Base-by-base conservation (phyloP, 2,888 invertebrate species). In the Blomia tropicalis region DNA sequence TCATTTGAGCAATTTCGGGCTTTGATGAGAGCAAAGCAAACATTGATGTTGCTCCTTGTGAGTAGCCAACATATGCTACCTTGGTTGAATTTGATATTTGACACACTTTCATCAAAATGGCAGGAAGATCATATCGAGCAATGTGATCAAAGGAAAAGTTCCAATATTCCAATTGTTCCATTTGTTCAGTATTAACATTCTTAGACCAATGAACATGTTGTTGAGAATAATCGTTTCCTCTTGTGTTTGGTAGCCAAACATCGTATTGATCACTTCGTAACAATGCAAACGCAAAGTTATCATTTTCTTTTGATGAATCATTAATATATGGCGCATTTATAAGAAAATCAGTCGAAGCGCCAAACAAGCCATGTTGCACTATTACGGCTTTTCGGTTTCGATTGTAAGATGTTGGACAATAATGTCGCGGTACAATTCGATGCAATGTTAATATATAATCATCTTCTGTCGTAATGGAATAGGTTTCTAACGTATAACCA, bases 1-100 rank as follows among this genome's bases (percentile, higher is more conserved):
- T 51, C 1, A 54, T 19, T 4, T 59, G 14, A 17, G 58, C n/a
- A 60, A 69, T 69, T 41, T 68, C 69, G 0, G 68, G 67, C n/a
- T 62, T 62, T 14, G 41, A 17, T 14, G 41, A 41, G 41, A 41
- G 41, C 41, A 41, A n/a, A n/a, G 41, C 41, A n/a, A 41, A 41
- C 41, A 41, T 41, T 14, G 41, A 14, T 41, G 41, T 41, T 14
- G 41, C 41, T 14, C 41, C 41, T 41, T 41, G 41, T 17, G 14
- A 17, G 41, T 41, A 41, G 41, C 41, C 41, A n/a, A 41, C 41
- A 41, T 17, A 41, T 14, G 14, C 41, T n/a, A 41, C 14, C 41
- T 14, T 41, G 41, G 41, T 14, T n/a, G 41, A 41, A 17, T n/a
- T n/a, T 17, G 41, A 17, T n/a, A 41, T n/a, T n/a, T 41, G 14